phyloP scores from a whole-genome alignment of 2,797 vertebrate genomes.

The Botia almorhae region DNA sequence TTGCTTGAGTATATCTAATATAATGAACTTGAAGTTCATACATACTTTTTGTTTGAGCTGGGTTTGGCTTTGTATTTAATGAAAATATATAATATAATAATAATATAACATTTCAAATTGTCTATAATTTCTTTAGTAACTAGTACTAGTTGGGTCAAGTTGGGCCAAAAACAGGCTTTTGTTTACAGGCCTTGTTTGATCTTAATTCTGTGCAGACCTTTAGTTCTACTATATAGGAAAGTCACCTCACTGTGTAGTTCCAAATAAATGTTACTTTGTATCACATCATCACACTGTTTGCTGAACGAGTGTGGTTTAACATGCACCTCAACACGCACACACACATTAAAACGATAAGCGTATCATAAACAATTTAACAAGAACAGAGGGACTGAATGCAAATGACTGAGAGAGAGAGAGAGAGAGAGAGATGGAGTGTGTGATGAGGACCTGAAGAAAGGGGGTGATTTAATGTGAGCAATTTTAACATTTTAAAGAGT shows the following conservation, averaged over 20 bases:
- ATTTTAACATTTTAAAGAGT: conserved; percentile 76
- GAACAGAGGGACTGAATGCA: conserved; percentile 45
- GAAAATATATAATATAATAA: too few relatives aligned
- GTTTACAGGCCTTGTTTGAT: neutral
- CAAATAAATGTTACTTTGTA: too few relatives aligned
- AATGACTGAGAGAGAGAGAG: conserved; percentile 19
- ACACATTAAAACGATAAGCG: conserved; percentile 50
- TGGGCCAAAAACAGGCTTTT: neutral
- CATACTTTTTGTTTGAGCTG: too few relatives aligned
- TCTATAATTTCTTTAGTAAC: too few relatives aligned
- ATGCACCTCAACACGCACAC: conserved; percentile 42
- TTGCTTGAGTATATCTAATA: too few relatives aligned
- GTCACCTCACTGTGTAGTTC: neutral
- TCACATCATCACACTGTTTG: conserved; percentile 47
- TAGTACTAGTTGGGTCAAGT: too few relatives aligned
- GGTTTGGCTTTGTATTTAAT: too few relatives aligned
- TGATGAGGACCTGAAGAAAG: conserved; percentile 44
- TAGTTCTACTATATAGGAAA: neutral
- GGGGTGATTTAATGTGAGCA: conserved; percentile 72
- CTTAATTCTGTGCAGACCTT: neutral
- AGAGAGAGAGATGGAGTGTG: conserved; percentile 41
- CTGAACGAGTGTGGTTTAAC: conserved; percentile 13
- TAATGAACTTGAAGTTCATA: too few relatives aligned
- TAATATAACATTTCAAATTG: too few relatives aligned
- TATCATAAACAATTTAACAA: conserved; percentile 62